Evolutionary conservation across 92 coral and sea anemone genomes (phyloP), one percentile per base, ranked within the genome.

Genomic region (Actinostola sp.): DNA sequence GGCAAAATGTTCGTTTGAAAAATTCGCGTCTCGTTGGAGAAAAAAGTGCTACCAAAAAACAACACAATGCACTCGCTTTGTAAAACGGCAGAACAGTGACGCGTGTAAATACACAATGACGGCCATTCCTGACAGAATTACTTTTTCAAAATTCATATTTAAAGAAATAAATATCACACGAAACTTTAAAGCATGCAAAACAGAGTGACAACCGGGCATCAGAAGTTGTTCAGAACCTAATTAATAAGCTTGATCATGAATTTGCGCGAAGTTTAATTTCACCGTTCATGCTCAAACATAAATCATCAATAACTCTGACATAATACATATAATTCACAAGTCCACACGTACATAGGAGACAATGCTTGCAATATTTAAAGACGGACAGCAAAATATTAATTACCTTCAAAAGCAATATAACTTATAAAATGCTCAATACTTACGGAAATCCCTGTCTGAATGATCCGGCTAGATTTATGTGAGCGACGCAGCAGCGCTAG

Each of bases 361-460:
- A 61, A 61, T 34, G n/a, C 66, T 61, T 17, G 46, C 57, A 3
- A 66, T 44, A 66, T 36, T 43, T 66, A 45, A 66, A 52, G 8
- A 20, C 50, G 59, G 58, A 34, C 21, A 32, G 44, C 26, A 35
- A 51, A 32, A 68, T 51, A 68, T 68, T 68, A 33, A 68, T 51
- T 28, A 68, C 12, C 54, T 64, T 64, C 19, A 54, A 64, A 43
- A n/a, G 49, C 62, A 68, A 68, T 66, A 21, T 66, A 66, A 25
- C 72, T 48, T 44, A 7, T 36, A 29, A 67, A 68, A 16, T 30
- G 51, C 33, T 36, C 41, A 31, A n/a, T 17, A 51, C 31, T 68
- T 68, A n/a, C 74, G 74, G 74, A 68, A 52, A 52, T 51, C 57
- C 53, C 57, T 39, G 57, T 55, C 59, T 27, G 21, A 51, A 17